phyloP scores from a whole-genome alignment of 1,140 invertebrate genomes.

The Notospermus geniculatus region DNA sequence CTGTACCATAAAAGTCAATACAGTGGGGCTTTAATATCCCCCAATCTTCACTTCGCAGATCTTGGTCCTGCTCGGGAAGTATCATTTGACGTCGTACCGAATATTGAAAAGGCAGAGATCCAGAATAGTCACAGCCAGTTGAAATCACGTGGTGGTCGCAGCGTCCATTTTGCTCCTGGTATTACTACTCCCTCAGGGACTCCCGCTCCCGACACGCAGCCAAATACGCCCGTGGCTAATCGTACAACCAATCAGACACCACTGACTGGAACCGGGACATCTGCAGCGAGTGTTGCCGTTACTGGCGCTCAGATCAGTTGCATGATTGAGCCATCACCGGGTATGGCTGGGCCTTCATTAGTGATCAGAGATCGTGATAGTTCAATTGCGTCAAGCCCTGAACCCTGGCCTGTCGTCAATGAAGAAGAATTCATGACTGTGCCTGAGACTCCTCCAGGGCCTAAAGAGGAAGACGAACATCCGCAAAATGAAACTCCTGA shows the following conservation, averaged over 20 bases:
- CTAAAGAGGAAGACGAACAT: slow-evolving; percentile 13
- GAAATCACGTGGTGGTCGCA: too few species aligned
- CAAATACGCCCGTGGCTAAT: slow-evolving; percentile 14
- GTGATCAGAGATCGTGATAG: slow-evolving; percentile 4
- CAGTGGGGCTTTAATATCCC: too few species aligned
- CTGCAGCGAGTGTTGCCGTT: slow-evolving; percentile 5
- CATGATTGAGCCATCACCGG: slow-evolving; percentile 9
- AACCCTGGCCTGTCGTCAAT: slow-evolving; percentile 39
- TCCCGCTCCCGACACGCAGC: slow-evolving; percentile 17
- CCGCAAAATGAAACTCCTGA: slow-evolving; percentile 16
- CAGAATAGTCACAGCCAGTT: too few species aligned
- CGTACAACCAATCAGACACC: slow-evolving; percentile 20
- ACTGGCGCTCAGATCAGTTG: not conserved
- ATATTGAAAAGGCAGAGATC: too few species aligned
- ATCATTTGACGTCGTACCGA: too few species aligned
- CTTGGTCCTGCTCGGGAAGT: too few species aligned
- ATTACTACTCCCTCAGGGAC: slow-evolving; percentile 20
- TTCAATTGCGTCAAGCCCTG: slow-evolving; percentile 25
- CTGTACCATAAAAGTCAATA: too few species aligned
- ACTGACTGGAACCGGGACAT: slow-evolving; percentile 10
- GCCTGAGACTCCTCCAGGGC: slow-evolving; percentile 14
- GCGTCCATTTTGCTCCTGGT: too few species aligned
- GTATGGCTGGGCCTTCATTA: slow-evolving; percentile 8
- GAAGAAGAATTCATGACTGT: slow-evolving; percentile 33
- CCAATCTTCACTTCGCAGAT: too few species aligned